Conservation (phyloP, 2,113 vertebrate species). For the Muntiacus muntjak region DNA sequence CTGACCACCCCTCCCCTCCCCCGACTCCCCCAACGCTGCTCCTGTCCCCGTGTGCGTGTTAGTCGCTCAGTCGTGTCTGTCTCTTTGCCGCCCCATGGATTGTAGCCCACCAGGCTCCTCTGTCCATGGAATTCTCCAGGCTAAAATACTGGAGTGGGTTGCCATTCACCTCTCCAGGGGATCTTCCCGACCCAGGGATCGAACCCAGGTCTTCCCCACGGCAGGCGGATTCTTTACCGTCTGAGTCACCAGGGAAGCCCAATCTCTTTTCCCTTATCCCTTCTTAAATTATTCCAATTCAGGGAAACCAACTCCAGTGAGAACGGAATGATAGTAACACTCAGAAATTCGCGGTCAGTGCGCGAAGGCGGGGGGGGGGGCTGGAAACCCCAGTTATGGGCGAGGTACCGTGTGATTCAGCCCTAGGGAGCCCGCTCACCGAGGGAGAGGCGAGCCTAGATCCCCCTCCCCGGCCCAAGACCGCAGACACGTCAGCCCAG, state of each 20-base stretch:
- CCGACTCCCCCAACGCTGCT: not conserved
- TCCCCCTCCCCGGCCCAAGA: not conserved
- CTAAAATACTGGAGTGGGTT: not conserved
- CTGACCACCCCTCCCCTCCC: not conserved
- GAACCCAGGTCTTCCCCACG: not conserved
- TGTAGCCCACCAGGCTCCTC: not conserved
- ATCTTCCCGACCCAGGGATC: not conserved
- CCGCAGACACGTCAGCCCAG: not conserved
- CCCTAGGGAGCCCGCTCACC: not conserved
- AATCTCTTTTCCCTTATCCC: not conserved
- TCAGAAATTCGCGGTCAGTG: not conserved
- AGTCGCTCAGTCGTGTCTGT: not conserved
- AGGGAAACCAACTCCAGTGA: not conserved
- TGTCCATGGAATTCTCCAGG: not conserved
- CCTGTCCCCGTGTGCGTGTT: not conserved
- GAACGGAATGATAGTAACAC: not conserved
- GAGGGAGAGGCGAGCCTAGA: not conserved
- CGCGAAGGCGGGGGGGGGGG: not conserved
- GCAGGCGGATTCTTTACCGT: not conserved
- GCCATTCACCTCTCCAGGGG: not conserved
- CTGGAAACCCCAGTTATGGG: not conserved
- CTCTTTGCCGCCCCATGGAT: not conserved
- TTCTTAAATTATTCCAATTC: not conserved
- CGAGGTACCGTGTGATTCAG: not conserved
- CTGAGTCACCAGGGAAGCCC: not conserved